Base-by-base conservation (phyloP, 64 coral and sea anemone species). In the Astreopora myriophthalma region DNA sequence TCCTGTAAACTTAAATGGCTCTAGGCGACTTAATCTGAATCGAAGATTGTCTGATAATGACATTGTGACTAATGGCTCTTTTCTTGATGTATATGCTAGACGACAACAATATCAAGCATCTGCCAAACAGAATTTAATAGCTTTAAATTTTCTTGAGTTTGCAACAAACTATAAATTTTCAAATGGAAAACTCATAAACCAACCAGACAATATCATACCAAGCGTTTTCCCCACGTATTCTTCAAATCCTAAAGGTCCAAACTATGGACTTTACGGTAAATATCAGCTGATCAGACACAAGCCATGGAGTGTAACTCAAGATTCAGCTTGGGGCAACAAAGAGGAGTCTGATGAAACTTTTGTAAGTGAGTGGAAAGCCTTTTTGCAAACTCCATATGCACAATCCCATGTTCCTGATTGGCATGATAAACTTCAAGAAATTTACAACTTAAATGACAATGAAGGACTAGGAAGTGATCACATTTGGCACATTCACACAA, bases 101-200 rank as follows among this genome's bases (percentile, higher is more conserved):
- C 77, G 78, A 52, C 71, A 40, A 49, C 55, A 73, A 48, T 78
- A 76, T 57, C 67, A 19, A 28, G 74, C 39, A 52, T 39, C 71
- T 34, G 30, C 26, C 51, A 31, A 72, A 51, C 89, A 76, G 39
- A 20, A 72, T 83, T 84, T 91, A 72, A 81, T 84, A 58, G 63
- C 61, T 27, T 37, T 73, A n/a, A 90, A 90, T 90, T 79, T 90
- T 79, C 31, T 80, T 9, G 74, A 80, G 20, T 90, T 90, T 90
- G 74, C 44, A 23, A 51, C 79, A 20, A 60, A 61, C 13, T 83
- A 83, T 55, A 83, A 83, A 60, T 16, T 83, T 25, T 33, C 49
- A 19, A 86, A 86, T 5, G 26, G 26, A 62, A 86, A 86, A 62
- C 40, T 88, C 25, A 88, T 46, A 74, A 65, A 13, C 31, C 16